Percentiles rank a stretch among this genome's conserved stretches.
Conservation (phyloP, 2,888 invertebrate genomes). For the Hirtodrosophila confusa region DNA sequence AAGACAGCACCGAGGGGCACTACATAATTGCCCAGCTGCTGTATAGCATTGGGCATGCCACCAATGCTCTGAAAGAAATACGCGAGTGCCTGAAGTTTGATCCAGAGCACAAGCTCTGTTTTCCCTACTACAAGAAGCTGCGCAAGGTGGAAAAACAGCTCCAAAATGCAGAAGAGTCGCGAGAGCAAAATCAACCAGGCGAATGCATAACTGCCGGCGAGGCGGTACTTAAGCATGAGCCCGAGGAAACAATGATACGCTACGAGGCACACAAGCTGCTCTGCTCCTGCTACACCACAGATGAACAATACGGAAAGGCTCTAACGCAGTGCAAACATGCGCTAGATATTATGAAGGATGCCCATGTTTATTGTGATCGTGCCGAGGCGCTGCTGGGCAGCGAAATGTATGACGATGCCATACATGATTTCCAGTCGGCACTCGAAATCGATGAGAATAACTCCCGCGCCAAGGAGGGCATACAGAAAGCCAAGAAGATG, state of each 20-base stretch:
- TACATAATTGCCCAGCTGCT: slow-evolving; percentile 90
- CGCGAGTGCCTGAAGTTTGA: slow-evolving; percentile 98
- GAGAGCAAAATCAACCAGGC: slow-evolving; percentile 87
- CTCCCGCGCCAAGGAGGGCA: slow-evolving; percentile 94
- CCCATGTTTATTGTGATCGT: slow-evolving; percentile 93
- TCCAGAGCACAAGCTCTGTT: slow-evolving; percentile 98
- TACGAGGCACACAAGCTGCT: slow-evolving; percentile 90
- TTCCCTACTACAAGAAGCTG: slow-evolving; percentile 97
- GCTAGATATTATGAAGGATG: slow-evolving; percentile 90
- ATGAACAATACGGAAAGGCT: slow-evolving; percentile 90
- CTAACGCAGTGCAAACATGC: slow-evolving; percentile 92
- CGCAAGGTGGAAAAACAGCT: slow-evolving; percentile 95
- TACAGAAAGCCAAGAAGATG: slow-evolving; percentile 93
- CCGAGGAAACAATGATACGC: slow-evolving; percentile 88
- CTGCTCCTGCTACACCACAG: slow-evolving; percentile 91
- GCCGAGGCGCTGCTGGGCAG: slow-evolving; percentile 95
- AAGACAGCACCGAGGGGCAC: slow-evolving; percentile 94
- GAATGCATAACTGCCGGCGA: slow-evolving; percentile 89
- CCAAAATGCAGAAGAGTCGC: slow-evolving; percentile 87
- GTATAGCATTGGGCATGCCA: slow-evolving; percentile 96
- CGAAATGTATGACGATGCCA: slow-evolving; percentile 97
- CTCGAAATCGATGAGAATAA: slow-evolving; percentile 91
- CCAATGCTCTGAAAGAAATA: slow-evolving; percentile 95
- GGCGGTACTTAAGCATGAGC: slow-evolving; percentile 88
- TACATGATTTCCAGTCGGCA: slow-evolving; percentile 94